phyloP scores from a whole-genome alignment of 2,797 vertebrate species.

The Neomorphus geoffroyi region DNA sequence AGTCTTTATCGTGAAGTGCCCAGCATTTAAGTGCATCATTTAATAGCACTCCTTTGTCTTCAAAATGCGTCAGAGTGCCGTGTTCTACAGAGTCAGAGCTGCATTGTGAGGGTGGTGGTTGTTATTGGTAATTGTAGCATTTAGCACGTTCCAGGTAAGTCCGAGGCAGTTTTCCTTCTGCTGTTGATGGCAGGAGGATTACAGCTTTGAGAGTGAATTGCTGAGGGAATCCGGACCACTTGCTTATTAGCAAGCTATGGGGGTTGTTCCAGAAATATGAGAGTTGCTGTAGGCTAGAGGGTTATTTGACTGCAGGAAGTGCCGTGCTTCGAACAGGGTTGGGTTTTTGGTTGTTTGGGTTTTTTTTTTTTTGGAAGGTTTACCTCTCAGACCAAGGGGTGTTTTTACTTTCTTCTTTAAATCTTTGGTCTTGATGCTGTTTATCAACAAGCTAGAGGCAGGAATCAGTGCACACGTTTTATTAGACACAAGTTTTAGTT shows the following conservation, averaged over 20 bases:
- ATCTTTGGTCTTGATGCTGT: background rate
- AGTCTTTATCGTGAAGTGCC: background rate
- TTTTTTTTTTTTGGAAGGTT: background rate
- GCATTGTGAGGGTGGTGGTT: accelerated
- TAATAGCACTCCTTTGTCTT: background rate
- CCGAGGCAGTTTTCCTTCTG: background rate
- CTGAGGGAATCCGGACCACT: background rate
- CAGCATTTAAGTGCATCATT: background rate
- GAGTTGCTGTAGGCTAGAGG: background rate
- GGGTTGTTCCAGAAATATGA: accelerated
- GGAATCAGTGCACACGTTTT: background rate
- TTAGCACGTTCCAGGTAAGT: background rate
- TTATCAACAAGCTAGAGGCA: background rate
- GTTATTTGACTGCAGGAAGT: background rate
- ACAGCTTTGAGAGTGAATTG: background rate
- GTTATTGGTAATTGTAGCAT: background rate
- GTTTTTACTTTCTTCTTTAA: background rate
- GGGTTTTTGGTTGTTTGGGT: background rate
- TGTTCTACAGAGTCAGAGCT: background rate
- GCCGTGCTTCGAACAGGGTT: background rate
- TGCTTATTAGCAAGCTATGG: background rate
- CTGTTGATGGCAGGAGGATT: background rate
- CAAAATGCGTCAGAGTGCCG: accelerated
- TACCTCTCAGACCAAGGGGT: background rate
- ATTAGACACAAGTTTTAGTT: background rate